Conservation (phyloP, 2,113 vertebrate genomes). For the Delphinapterus leucas region DNA sequence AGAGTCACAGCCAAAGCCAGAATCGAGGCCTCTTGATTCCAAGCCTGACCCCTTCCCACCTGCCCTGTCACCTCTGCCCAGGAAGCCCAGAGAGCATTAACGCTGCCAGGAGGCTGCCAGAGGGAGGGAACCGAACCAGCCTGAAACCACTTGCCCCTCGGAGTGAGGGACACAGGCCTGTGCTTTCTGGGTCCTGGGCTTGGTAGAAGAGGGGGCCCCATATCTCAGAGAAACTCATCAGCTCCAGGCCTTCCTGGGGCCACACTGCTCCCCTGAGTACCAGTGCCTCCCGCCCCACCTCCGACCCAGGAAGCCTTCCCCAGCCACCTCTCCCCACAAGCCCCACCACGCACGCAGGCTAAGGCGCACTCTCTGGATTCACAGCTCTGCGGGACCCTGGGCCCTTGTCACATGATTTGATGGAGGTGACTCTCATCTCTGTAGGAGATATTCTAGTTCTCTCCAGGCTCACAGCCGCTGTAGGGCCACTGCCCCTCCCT, state of each 20-base stretch:
- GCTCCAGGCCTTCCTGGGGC: neutral
- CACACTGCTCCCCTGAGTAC: neutral
- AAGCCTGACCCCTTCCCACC: neutral
- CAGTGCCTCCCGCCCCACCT: neutral
- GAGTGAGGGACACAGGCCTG: neutral
- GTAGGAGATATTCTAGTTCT: neutral
- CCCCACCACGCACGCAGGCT: neutral
- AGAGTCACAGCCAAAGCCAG: neutral
- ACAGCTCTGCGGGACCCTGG: neutral
- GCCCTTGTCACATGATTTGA: neutral
- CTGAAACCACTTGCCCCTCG: neutral
- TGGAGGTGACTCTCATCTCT: neutral
- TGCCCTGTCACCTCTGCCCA: neutral
- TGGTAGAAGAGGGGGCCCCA: neutral
- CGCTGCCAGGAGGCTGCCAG: neutral
- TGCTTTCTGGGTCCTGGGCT: neutral
- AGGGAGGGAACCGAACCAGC: neutral
- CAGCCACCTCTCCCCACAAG: neutral
- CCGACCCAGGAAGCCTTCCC: neutral
- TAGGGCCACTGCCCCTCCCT: accelerated
- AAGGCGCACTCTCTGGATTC: neutral
- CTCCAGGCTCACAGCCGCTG: neutral
- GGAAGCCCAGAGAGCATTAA: neutral
- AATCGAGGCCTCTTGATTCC: neutral
- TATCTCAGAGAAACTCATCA: neutral